Evolutionary conservation across 2,113 vertebrate genomes (phyloP).

Genomic region (Amblyopsis rosae): DNA sequence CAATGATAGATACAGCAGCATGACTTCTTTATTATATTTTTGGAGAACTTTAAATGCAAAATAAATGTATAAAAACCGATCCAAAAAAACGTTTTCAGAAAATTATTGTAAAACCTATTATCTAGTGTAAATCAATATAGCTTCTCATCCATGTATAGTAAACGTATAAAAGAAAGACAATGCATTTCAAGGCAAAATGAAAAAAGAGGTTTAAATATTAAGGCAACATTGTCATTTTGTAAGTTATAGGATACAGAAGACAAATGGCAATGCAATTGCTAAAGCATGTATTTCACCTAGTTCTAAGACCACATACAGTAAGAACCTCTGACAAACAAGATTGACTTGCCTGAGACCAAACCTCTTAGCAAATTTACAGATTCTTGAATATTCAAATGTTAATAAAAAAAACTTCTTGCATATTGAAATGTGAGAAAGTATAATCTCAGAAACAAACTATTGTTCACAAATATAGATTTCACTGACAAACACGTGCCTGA

Average conservation of each 20-base stretch:
- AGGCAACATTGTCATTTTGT: slow-evolving; percentile 45
- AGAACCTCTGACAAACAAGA: slow-evolving; percentile 11
- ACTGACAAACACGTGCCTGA: neutral
- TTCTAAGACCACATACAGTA: slow-evolving; percentile 7
- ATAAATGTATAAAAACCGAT: slow-evolving; percentile 6
- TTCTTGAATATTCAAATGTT: slow-evolving; percentile 22
- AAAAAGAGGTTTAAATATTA: slow-evolving; percentile 35
- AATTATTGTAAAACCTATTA: slow-evolving; percentile 8
- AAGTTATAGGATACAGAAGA: slow-evolving; percentile 29
- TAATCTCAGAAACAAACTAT: slow-evolving; percentile 4
- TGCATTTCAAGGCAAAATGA: neutral
- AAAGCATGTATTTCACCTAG: neutral
- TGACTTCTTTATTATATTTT: neutral
- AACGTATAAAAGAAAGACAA: slow-evolving; percentile 32
- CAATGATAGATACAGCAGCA: slow-evolving; percentile 1
- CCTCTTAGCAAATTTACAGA: slow-evolving; percentile 13
- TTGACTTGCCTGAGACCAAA: slow-evolving; percentile 29
- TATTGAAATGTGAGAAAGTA: slow-evolving; percentile 20
- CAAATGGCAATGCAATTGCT: slow-evolving; percentile 22
- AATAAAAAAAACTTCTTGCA: slow-evolving; percentile 12
- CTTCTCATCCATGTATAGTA: slow-evolving; percentile 8
- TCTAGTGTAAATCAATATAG: slow-evolving; percentile 46
- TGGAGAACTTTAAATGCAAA: slow-evolving; percentile 18
- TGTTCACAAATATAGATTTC: neutral
- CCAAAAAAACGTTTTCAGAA: slow-evolving; percentile 34